Percentiles rank a stretch among this genome's conserved stretches.
Evolutionary conservation across 2,888 invertebrate species (phyloP).

Genomic region (Diadegma fenestrale): DNA sequence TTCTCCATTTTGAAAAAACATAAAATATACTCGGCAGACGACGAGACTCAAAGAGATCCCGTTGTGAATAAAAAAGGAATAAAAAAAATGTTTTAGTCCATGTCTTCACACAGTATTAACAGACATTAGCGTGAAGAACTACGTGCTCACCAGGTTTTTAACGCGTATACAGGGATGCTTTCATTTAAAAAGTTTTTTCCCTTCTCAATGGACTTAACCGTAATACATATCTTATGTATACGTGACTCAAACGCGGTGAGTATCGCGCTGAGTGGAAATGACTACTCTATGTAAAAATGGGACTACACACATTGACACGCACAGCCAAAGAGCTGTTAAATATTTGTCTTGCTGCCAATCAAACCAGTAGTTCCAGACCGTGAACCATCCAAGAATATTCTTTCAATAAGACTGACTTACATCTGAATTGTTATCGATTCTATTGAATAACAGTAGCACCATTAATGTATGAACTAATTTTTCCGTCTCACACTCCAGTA

Average conservation of each 20-base stretch:
- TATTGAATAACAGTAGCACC: constrained; percentile 8
- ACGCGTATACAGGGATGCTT: constrained; percentile 28
- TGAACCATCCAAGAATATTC: constrained; percentile 1
- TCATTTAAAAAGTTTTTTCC: background rate
- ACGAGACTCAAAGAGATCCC: background rate
- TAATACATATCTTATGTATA: constrained; percentile 50
- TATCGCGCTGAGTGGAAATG: constrained; percentile 45
- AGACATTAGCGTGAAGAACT: constrained; percentile 55
- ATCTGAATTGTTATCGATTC: background rate
- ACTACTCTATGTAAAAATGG: constrained; percentile 33
- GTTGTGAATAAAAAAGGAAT: constrained; percentile 15
- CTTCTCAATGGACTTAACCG: constrained; percentile 52
- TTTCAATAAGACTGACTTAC: background rate
- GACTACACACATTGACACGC: background rate
- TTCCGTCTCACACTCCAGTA: background rate
- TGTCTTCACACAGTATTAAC: constrained; percentile 63
- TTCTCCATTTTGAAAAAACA: constrained; percentile 14
- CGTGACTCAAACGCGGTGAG: constrained; percentile 19
- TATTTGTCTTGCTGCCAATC: constrained; percentile 30
- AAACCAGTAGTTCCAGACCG: constrained; percentile 40
- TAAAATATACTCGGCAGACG: background rate
- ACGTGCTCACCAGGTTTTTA: constrained; percentile 49
- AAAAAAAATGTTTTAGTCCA: constrained; percentile 53
- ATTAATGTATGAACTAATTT: background rate
- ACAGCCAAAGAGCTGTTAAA: constrained; percentile 9